phyloP scores from a whole-genome alignment of 1,140 invertebrate genomes.

The Euborellia annulipes region DNA sequence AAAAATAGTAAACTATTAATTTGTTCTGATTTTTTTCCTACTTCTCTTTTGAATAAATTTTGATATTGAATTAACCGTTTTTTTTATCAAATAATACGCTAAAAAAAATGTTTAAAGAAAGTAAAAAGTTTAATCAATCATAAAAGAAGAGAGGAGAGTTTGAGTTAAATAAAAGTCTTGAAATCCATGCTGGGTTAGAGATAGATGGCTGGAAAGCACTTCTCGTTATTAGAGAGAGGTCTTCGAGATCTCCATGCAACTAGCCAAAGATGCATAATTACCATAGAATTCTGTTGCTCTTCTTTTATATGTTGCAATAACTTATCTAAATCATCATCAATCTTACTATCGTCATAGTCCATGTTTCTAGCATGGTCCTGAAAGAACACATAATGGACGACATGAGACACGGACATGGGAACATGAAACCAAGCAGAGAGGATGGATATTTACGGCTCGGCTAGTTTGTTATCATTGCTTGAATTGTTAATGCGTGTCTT shows the following conservation, averaged over 20 bases:
- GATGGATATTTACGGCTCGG: constrained; percentile 12
- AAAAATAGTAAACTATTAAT: too few relatives aligned
- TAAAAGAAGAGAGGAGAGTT: too few relatives aligned
- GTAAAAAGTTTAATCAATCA: too few relatives aligned
- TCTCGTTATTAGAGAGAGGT: neutral
- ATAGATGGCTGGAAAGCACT: neutral
- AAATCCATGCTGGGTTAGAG: neutral
- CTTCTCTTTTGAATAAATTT: too few relatives aligned
- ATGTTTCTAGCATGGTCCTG: constrained; percentile 32
- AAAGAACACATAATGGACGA: neutral
- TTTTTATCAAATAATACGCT: too few relatives aligned
- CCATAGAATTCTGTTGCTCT: constrained; percentile 72
- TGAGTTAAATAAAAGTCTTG: too few relatives aligned
- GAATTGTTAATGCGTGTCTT: constrained; percentile 23
- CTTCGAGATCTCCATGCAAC: neutral
- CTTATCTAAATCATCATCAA: constrained; percentile 83
- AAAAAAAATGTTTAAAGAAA: too few relatives aligned
- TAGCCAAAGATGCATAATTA: constrained; percentile 8
- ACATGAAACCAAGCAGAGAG: neutral
- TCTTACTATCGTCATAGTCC: constrained; percentile 80
- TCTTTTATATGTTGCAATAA: constrained; percentile 82
- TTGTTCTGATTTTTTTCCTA: too few relatives aligned
- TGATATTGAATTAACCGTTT: too few relatives aligned
- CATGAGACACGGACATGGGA: neutral
- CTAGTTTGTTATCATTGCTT: too few relatives aligned